These are phyloP conservation scores for Platalea minor DNA, from an alignment of 2,797 vertebrate genomes.

Conservation along the genomic window DNA sequence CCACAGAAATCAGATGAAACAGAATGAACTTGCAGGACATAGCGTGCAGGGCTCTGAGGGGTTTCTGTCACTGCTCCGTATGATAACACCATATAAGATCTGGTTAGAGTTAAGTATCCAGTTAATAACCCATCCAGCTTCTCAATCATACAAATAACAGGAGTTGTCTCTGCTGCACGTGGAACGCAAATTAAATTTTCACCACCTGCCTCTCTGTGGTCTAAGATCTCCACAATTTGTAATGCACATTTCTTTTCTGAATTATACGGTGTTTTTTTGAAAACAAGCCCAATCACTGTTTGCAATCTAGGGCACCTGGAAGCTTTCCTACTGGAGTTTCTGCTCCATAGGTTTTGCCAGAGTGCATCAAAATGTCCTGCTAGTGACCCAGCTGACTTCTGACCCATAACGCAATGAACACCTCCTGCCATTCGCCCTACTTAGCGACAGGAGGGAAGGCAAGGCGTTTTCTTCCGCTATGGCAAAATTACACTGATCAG, in stretches of 20 bases:
- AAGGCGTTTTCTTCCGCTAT: conserved; percentile 75
- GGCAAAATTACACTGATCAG: conserved; percentile 77
- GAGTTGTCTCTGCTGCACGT: background rate
- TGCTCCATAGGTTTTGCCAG: background rate
- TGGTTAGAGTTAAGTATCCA: background rate
- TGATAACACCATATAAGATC: background rate
- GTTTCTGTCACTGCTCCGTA: background rate
- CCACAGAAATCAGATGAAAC: background rate
- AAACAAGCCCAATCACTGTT: background rate
- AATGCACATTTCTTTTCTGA: background rate
- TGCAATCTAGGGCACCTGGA: conserved; percentile 6
- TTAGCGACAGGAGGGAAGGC: conserved; percentile 78
- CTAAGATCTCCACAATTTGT: background rate
- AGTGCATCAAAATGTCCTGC: background rate
- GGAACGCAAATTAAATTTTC: conserved; percentile 5
- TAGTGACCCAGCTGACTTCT: conserved; percentile 69
- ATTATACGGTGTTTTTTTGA: background rate
- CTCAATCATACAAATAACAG: background rate
- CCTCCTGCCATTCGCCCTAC: conserved; percentile 74
- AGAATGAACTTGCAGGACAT: background rate
- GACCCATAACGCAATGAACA: conserved; percentile 75
- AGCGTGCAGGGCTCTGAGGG: background rate
- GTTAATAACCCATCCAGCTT: background rate
- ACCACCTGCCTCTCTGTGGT: background rate
- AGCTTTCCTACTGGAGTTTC: background rate